Evolutionary conservation across 2,888 invertebrate genomes (phyloP), one percentile per base, ranked within the genome.

Genomic region (Drosophila peninsularis): DNA sequence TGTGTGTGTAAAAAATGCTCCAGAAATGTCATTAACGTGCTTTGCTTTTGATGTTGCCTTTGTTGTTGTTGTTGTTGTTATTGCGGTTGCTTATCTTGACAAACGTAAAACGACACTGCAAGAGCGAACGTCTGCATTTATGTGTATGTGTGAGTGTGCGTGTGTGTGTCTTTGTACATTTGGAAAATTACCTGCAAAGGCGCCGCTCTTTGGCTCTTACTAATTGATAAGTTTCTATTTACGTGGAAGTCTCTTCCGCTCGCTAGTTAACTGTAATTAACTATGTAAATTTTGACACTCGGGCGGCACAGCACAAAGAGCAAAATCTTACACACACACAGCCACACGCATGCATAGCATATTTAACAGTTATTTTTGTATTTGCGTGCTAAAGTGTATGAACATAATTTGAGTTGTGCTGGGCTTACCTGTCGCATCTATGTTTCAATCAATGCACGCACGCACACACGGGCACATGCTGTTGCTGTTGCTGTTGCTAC

Each of bases 351-450:
- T 14, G n/a, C 7, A 45, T 37, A 27, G n/a, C n/a, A 41, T 34
- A 11, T 24, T 41, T 24, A 13, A 56, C 47, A 47, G 54, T 67
- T 69, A 41, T 6, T 17, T 61, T 52, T 53, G 47, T 56, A 45
- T 52, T 45, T 45, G 50, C 24, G 39, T 30, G 55, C 17, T 24
- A 19, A 36, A 17, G 27, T 19, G 19, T 34, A 58, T 32, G 44
- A 55, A 24, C 41, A 58, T 49, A 66, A 24, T 44, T 30, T 49
- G 24, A 42, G 42, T 27, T 55, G 52, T 47, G 61, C 76, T 30
- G 9, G 30, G 30, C 30, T 83, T 87, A 87, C 83, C 83, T 83
- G 83, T 87, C 83, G 87, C 87, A 71, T 84, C 72, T 53, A 64
- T 74, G 57, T 63, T 56, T 74, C 65, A 73, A 73, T 77, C 60